Percentiles rank a stretch among this genome's conserved stretches.
These are phyloP conservation scores for Penelope pileata DNA, from an alignment of 2,113 vertebrate genomes.

Conservation along the genomic window DNA sequence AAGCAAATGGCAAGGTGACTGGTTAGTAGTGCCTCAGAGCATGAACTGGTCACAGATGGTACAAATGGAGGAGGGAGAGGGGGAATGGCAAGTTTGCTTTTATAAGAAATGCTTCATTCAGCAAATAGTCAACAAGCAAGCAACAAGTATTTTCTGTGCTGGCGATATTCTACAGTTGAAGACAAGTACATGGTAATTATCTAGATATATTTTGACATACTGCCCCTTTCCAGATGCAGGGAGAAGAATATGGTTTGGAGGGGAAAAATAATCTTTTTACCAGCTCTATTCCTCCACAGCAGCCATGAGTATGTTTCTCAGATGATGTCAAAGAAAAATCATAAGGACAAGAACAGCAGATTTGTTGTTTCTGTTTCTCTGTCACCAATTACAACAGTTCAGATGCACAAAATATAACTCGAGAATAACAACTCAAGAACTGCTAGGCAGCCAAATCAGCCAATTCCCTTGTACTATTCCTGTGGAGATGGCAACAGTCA, in stretches of 20 bases:
- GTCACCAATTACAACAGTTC: neutral
- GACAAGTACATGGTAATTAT: neutral
- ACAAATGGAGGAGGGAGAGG: fast-evolving
- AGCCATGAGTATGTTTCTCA: neutral
- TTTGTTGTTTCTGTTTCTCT: neutral
- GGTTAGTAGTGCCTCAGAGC: neutral
- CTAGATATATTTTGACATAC: neutral
- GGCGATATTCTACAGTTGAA: neutral
- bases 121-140: neutral
- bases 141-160: neutral
- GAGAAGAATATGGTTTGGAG: neutral
- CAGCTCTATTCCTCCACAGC: neutral
- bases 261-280: neutral
- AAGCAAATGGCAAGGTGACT: neutral
- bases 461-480: fast-evolving
- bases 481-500: neutral
- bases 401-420: neutral
- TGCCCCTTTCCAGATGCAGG: neutral
- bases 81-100: neutral
- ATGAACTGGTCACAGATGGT: neutral
- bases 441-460: neutral
- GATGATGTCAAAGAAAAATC: neutral
- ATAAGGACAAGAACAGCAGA: neutral
- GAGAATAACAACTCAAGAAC: neutral
- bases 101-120: neutral